Evolutionary conservation across 2,888 invertebrate genomes (phyloP).

Genomic region (Argyresthia albistria): DNA sequence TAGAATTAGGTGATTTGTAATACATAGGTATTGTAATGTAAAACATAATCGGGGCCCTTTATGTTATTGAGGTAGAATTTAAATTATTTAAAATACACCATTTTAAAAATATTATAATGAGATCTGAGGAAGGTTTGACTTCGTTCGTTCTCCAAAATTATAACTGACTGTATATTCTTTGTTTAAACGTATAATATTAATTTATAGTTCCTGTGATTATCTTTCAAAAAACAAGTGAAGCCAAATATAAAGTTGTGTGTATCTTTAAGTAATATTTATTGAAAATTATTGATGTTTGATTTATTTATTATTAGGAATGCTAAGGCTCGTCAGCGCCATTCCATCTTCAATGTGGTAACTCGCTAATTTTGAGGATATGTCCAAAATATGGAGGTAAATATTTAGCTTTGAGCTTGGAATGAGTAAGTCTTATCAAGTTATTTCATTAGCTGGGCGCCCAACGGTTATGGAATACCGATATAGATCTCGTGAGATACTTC

Average conservation of each 20-base stretch:
- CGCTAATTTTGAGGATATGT: too few relatives aligned
- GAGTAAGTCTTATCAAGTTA: too few relatives aligned
- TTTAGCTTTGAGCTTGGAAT: too few relatives aligned
- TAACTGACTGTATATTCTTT: too few relatives aligned
- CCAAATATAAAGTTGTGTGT: slow-evolving; percentile 49
- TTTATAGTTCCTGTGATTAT: slow-evolving; percentile 63
- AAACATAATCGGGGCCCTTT: slow-evolving; percentile 3
- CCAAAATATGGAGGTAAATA: too few relatives aligned
- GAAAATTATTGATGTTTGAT: slow-evolving; percentile 5
- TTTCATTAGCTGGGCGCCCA: too few relatives aligned
- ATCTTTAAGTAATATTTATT: slow-evolving; percentile 33
- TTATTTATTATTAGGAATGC: not conserved
- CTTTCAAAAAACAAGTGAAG: slow-evolving; percentile 47
- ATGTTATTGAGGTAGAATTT: slow-evolving; percentile 3
- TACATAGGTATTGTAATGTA: slow-evolving; percentile 15
- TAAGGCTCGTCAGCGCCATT: not conserved
- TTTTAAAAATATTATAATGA: not conserved
- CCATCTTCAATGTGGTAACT: too few relatives aligned
- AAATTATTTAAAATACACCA: not conserved
- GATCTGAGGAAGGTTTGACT: too few relatives aligned
- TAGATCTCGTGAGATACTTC: slow-evolving; percentile 59
- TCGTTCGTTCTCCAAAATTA: too few relatives aligned
- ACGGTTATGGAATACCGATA: too few relatives aligned
- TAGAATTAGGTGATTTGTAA: slow-evolving; percentile 46
- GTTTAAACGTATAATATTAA: too few relatives aligned